These are phyloP conservation scores for Copidosoma aretas DNA, from an alignment of 2,888 invertebrate species.

Conservation along the genomic window DNA sequence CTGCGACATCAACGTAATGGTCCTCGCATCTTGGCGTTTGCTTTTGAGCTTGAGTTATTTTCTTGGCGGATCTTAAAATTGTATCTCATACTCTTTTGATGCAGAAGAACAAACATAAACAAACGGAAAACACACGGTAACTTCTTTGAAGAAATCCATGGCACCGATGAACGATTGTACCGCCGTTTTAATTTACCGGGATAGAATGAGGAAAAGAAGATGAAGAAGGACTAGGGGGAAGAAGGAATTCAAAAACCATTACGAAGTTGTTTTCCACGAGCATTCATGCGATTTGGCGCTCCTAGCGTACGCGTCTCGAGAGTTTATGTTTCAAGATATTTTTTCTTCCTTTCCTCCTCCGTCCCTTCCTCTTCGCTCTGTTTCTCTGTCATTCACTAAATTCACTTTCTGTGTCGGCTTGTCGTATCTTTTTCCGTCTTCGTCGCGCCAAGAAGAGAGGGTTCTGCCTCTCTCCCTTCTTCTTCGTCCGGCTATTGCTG, in stretches of 20 bases:
- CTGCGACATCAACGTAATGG: neutral
- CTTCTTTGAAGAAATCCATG: conserved; percentile 20
- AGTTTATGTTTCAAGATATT: conserved; percentile 7
- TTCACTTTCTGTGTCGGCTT: conserved; percentile 33
- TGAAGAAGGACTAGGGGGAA: neutral
- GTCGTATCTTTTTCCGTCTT: conserved; percentile 37
- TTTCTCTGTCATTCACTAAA: conserved; percentile 29
- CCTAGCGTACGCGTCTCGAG: conserved; percentile 16
- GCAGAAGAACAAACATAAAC: conserved; percentile 9
- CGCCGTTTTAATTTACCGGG: conserved; percentile 25
- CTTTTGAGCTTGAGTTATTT: no score
- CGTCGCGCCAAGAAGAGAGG: conserved; percentile 18
- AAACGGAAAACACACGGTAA: conserved; percentile 14
- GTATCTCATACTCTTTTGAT: no score
- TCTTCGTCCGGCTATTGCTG: conserved; percentile 14
- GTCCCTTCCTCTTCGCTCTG: neutral
- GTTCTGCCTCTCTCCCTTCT: conserved; percentile 18
- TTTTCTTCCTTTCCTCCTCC: conserved; percentile 10
- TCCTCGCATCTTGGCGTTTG: neutral
- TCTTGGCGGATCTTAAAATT: no score
- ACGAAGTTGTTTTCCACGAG: conserved; percentile 20
- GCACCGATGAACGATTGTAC: conserved; percentile 18
- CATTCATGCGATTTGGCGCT: conserved; percentile 27
- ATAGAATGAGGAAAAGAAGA: neutral
- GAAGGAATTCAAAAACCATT: conserved; percentile 21